phyloP scores from a whole-genome alignment of 2,797 vertebrate species.

The Lerista edwardsae region DNA sequence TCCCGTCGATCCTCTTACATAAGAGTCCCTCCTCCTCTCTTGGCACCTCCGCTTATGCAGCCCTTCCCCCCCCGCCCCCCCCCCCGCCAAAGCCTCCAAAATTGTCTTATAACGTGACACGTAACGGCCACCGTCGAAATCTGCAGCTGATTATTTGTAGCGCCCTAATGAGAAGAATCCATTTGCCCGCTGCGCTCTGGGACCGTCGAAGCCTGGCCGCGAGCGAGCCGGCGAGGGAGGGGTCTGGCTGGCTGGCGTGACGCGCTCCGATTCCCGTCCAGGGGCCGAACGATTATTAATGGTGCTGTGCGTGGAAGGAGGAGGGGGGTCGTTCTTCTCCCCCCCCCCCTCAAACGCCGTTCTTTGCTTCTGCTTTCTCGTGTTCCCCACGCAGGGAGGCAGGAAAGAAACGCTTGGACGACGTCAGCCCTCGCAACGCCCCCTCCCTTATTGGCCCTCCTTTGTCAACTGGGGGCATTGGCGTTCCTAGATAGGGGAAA shows the following conservation, averaged over 20 bases:
- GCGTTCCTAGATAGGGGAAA: too few relatives aligned
- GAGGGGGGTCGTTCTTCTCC: neutral
- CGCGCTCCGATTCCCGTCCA: neutral
- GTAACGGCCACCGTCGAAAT: neutral
- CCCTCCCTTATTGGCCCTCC: accelerated
- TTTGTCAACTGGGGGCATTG: neutral
- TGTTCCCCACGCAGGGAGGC: accelerated
- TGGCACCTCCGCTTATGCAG: neutral
- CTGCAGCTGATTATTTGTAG: neutral
- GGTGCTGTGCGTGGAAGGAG: neutral
- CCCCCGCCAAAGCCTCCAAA: neutral
- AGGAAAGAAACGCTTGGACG: too few relatives aligned
- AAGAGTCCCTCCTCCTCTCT: neutral
- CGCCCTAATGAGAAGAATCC: neutral
- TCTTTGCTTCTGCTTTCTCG: too few relatives aligned
- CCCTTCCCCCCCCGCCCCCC: neutral
- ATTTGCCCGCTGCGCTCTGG: neutral
- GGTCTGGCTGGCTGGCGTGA: too few relatives aligned
- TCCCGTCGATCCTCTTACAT: neutral
- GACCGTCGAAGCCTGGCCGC: neutral
- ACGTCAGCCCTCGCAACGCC: too few relatives aligned
- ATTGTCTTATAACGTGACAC: neutral
- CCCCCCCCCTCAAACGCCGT: too few relatives aligned
- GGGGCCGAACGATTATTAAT: too few relatives aligned
- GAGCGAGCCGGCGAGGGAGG: neutral